Base-by-base conservation (phyloP, 2,888 invertebrate species). In the Ectemnius cavifrons region DNA sequence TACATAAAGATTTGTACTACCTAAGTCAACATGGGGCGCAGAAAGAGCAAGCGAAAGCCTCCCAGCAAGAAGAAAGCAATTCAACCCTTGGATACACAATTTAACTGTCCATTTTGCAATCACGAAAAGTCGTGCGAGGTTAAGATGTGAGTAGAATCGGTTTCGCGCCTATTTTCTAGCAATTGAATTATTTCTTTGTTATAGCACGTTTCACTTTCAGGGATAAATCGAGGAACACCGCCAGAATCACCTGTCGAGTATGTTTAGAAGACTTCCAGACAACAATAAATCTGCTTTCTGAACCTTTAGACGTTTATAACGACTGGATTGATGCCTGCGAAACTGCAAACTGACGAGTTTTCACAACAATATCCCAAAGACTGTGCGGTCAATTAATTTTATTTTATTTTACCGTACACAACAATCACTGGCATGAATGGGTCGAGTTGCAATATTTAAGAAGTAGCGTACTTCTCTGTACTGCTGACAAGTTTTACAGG, bases 251-350 rank as follows among this genome's bases (percentile, higher is more conserved):
- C 63, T 99, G 99, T 91, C 93, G 97, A 83, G 98, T 99, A 2
- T 99, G 99, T 89, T 91, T 97, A 88, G 99, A 99, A 92, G 98
- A 98, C 89, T 99, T 97, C 92, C 99, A 99, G 91, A 98, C 99
- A 0, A 95, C 95, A 45, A 98, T 99, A 81, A 99, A 98, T 92
- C 97, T 97, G 88, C 92, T 99, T 73, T 98, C 99, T 8, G 99
- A 99, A 91, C 96, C 99, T 5, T 95, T 99, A 82, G 99, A 99
- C 93, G 99, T 99, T 16, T 99, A 99, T 91, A 98, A 99, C 92
- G 99, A 99, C 91, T 99, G 99, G 99, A 98, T 99, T 75, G 99
- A 99, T 93, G 99, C 99, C 0, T 99, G 99, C 92, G 99, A 99
- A 93, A 94, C 93, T 85, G 99, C 98, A 69, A 99, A 98, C 91